phyloP scores from a whole-genome alignment of 2,888 invertebrate species.

The Lapara coniferarum region DNA sequence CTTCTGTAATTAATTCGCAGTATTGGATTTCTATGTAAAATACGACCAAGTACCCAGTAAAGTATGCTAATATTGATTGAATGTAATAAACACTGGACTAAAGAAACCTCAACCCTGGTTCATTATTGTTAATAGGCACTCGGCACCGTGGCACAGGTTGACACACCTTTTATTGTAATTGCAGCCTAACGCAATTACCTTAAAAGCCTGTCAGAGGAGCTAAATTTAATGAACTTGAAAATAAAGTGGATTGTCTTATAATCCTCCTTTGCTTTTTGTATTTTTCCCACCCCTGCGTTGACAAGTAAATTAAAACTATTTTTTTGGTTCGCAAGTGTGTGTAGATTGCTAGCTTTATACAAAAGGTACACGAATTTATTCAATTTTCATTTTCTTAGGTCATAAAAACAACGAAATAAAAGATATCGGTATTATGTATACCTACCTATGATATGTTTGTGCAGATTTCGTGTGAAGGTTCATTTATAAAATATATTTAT shows the following conservation, averaged over 20 bases:
- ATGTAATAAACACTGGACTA: constrained; percentile 1
- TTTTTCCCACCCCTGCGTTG: constrained; percentile 38
- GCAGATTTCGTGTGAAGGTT: no score
- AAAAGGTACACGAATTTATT: no score
- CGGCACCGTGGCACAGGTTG: constrained; percentile 25
- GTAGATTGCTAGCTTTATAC: neutral
- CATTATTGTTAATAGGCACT: constrained; percentile 29
- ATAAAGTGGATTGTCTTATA: constrained; percentile 73
- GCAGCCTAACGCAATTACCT: constrained; percentile 75
- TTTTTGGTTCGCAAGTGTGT: constrained; percentile 11
- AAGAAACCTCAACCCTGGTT: constrained; percentile 21
- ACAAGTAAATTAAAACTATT: constrained; percentile 38
- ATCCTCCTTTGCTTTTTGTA: constrained; percentile 53
- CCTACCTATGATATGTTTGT: no score
- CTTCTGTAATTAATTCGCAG: no score
- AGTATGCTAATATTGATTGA: neutral
- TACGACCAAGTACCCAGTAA: no score
- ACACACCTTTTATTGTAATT: constrained; percentile 61
- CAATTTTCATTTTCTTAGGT: no score
- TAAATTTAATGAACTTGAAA: constrained; percentile 78
- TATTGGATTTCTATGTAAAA: no score
- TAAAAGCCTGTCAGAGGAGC: constrained; percentile 79
- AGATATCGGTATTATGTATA: no score
- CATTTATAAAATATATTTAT: no score
- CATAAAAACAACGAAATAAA: no score